Evolutionary conservation across 1,140 invertebrate genomes (phyloP), one percentile per base, ranked within the genome.

Genomic region (Hycleus phaleratus): DNA sequence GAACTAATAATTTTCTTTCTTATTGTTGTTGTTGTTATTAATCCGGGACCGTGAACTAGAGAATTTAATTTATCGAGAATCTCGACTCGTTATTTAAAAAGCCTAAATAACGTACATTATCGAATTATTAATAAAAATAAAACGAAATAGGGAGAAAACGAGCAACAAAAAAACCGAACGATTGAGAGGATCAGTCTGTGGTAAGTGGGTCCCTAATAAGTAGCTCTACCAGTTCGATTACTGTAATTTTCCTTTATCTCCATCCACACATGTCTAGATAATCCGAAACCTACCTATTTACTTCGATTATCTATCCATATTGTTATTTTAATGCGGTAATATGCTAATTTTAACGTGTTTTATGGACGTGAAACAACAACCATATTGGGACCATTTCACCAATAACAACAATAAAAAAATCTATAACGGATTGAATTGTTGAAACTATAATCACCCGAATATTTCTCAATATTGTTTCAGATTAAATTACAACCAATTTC

Each of bases 181-280:
- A 18, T 18, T 18, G 18, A 32, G 32, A 7, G 7, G 32, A 32
- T 32, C 32, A 7, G 32, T 32, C 32, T 7, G 32, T 32, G 32
- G 32, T 68, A 66, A 66, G 64, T 68, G 61, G 60, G 64, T 59
- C 52, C 58, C 62, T 68, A 68, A 66, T 68, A 64, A 68, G 67
- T 63, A 66, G 65, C 61, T 65, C 62, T 62, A 42, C 58, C 59
- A 47, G 51, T 48, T 57, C 53, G 67, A 68, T 68, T 49, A 66
- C 67, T 65, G 63, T 68, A 66, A 68, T 68, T 68, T 68, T 63
- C 58, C 52, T 58, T 68, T 66, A 66, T 62, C 62, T 62, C 46
- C 62, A 56, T 59, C 57, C 63, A 61, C 58, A 63, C 54, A 59
- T 63, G 55, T 54, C 58, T 51, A 49, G 58, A 60, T 60, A 64